These are phyloP conservation scores for Heterocephalus glaber DNA, from an alignment of 2,113 vertebrate genomes.

Conservation along the genomic window DNA sequence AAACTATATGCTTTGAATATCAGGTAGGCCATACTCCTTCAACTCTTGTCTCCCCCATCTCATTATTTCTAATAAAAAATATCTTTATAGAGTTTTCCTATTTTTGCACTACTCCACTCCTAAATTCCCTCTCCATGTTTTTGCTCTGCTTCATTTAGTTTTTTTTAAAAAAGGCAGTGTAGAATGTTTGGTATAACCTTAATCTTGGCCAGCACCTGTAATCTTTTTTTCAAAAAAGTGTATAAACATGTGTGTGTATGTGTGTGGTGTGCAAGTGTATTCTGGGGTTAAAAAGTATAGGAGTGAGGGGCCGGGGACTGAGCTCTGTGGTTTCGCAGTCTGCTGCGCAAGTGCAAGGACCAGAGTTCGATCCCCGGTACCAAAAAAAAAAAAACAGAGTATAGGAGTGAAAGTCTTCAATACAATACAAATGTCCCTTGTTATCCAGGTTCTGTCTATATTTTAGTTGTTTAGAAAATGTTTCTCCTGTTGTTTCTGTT, in stretches of 20 bases:
- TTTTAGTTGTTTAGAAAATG: slow-evolving; percentile 36
- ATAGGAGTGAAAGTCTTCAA: slow-evolving; percentile 29
- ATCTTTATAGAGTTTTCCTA: slow-evolving; percentile 70
- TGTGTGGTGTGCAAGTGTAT: not conserved
- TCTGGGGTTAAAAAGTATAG: slow-evolving; percentile 1
- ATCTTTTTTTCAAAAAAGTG: slow-evolving; percentile 65
- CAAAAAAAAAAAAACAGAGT: no score
- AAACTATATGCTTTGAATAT: slow-evolving; percentile 14
- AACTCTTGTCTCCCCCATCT: not conserved
- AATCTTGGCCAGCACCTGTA: slow-evolving; percentile 84
- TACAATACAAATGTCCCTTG: not conserved
- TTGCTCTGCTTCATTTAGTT: slow-evolving; percentile 84
- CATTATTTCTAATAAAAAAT: not conserved
- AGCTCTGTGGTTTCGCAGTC: no score
- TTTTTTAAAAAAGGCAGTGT: slow-evolving; percentile 86
- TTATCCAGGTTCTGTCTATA: not conserved
- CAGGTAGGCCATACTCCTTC: not conserved
- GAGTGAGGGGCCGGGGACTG: no score
- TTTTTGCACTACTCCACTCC: slow-evolving; percentile 75
- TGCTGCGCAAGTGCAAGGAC: no score
- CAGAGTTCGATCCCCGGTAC: no score
- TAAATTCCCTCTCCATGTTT: slow-evolving; percentile 81
- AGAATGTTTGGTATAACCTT: slow-evolving; percentile 86
- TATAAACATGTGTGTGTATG: not conserved
- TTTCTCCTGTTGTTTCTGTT: slow-evolving; percentile 38